Evolutionary conservation across 1,140 invertebrate species (phyloP).

Genomic region (Drosophila orosa): DNA sequence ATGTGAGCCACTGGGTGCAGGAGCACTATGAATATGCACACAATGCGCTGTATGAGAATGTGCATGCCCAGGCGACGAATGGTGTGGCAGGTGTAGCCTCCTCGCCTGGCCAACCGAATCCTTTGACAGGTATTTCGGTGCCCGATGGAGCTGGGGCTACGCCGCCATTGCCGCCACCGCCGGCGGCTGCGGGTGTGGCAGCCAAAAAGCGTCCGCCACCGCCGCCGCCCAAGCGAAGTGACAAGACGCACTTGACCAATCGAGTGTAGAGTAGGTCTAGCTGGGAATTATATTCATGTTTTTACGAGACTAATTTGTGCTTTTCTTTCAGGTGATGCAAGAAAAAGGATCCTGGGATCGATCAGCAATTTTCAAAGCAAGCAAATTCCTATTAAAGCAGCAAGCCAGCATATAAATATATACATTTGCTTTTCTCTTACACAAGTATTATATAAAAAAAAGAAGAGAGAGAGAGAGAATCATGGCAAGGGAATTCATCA

Average conservation of each 20-base stretch:
- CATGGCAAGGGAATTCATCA: slow-evolving; percentile 12
- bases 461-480: slow-evolving; percentile 15
- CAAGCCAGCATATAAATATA: slow-evolving; percentile 22
- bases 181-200: slow-evolving; percentile 19
- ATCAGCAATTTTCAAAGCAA: slow-evolving; percentile 11
- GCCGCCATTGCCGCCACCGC: slow-evolving; percentile 39
- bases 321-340: neutral
- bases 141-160: slow-evolving; percentile 6
- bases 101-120: neutral
- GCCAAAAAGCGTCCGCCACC: slow-evolving; percentile 89
- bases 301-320: slow-evolving; percentile 4
- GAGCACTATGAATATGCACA: slow-evolving; percentile 90
- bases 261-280: slow-evolving; percentile 59
- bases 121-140: neutral
- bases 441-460: slow-evolving; percentile 62
- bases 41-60: slow-evolving; percentile 84
- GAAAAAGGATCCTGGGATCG: neutral
- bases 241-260: slow-evolving; percentile 89
- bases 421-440: slow-evolving; percentile 57
- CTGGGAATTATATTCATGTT: accelerated
- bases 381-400: slow-evolving; percentile 65
- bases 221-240: slow-evolving; percentile 91
- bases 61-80: slow-evolving; percentile 61
- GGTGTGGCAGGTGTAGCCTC: neutral
- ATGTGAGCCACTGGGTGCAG: slow-evolving; percentile 95